These are phyloP conservation scores for Alauda arvensis DNA, from an alignment of 2,797 vertebrate species.

Conservation along the genomic window DNA sequence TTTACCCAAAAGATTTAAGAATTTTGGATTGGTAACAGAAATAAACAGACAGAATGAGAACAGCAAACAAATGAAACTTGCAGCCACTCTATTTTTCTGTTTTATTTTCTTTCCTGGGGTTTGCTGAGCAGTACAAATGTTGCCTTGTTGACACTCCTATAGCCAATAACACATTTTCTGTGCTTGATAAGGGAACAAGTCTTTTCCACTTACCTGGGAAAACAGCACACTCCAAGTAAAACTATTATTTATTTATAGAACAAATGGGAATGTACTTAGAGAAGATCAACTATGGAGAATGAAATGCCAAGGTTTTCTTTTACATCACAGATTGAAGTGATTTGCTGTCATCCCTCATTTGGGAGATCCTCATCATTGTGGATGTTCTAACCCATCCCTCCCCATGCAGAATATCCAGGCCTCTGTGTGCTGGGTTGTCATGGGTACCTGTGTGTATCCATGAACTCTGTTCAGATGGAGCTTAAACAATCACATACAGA, in stretches of 20 bases:
- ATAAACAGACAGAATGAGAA: background rate
- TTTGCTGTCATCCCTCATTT: conserved; percentile 7
- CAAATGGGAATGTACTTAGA: conserved; percentile 31
- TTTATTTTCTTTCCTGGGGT: background rate
- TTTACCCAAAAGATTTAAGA: background rate
- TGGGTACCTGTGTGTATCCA: background rate
- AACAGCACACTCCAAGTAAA: background rate
- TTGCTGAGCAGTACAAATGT: background rate
- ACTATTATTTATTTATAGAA: conserved; percentile 38
- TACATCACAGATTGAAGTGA: background rate
- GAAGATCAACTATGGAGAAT: conserved; percentile 6
- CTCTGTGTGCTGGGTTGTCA: background rate
- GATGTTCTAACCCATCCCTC: background rate
- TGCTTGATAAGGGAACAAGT: background rate
- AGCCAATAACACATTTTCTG: background rate
- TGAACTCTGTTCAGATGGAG: background rate
- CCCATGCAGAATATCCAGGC: background rate
- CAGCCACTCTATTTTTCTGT: background rate
- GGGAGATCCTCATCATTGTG: background rate
- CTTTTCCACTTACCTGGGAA: background rate
- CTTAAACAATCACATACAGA: background rate
- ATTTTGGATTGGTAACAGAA: background rate
- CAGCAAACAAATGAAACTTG: background rate
- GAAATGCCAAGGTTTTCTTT: conserved; percentile 50
- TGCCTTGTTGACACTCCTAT: background rate